These are phyloP conservation scores for Simalia tracyae DNA, from an alignment of 2,797 vertebrate species.

Conservation along the genomic window DNA sequence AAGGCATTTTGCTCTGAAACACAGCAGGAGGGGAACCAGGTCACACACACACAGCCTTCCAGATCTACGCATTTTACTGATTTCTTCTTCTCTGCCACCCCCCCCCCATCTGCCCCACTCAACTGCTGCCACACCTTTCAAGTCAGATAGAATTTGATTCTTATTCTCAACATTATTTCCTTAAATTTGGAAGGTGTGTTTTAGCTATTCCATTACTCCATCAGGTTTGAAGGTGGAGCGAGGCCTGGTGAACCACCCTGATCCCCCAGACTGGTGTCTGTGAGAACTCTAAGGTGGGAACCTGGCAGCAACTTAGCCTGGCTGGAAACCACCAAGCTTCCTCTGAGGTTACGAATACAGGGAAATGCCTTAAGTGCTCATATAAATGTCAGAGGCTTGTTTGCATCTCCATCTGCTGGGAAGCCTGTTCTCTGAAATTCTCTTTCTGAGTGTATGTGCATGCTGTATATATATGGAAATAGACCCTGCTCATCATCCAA, in stretches of 20 bases:
- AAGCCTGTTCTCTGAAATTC: constrained; percentile 72
- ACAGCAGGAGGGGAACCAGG: neutral
- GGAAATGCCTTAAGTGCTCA: constrained; percentile 44
- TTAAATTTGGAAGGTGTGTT: constrained; percentile 70
- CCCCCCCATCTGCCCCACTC: neutral
- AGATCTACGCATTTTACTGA: neutral
- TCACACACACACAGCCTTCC: neutral
- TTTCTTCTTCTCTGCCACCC: neutral
- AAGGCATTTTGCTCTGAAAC: neutral
- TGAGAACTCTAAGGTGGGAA: constrained; percentile 66
- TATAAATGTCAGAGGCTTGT: constrained; percentile 64
- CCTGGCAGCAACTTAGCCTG: constrained; percentile 59
- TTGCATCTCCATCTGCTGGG: constrained; percentile 72
- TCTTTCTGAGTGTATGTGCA: no score
- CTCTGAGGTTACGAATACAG: constrained; percentile 52
- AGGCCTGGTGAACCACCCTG: constrained; percentile 23
- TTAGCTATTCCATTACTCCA: constrained; percentile 71
- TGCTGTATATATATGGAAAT: constrained; percentile 57
- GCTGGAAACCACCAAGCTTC: constrained; percentile 71
- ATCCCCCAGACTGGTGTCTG: constrained; percentile 15
- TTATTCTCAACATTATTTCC: constrained; percentile 69
- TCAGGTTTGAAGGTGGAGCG: constrained; percentile 64
- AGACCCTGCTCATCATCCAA: constrained; percentile 23
- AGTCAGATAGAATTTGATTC: neutral
- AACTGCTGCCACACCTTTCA: neutral